Evolutionary conservation across 1,140 invertebrate species (phyloP), one percentile per base, ranked within the genome.

Genomic region (Ceratitis capitata): DNA sequence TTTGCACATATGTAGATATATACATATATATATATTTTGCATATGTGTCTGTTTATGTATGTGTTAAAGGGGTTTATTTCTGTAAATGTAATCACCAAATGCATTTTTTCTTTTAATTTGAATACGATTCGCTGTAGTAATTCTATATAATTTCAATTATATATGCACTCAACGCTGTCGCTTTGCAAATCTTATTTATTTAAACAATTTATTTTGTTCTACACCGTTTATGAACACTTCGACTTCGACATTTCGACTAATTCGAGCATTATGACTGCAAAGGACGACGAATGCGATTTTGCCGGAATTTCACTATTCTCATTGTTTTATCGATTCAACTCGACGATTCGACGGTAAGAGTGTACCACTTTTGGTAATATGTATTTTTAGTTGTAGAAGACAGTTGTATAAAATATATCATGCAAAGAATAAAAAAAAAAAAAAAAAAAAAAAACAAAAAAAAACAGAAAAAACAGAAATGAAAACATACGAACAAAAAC

Each of bases 71-170:
- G n/a, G n/a, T n/a, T n/a, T n/a, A n/a, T 42, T 19, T 78, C 7
- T 19, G 39, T 12, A 39, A 85, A 87, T 87, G 89, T 86, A 82
- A 91, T 89, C 49, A 91, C 88, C 86, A 91, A 87, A 88, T 91
- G 89, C 90, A 91, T 91, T 83, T 82, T 88, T 83, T 84, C 58
- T 23, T 14, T 32, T 26, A 64, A 47, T 84, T 19, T 42, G 9
- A 47, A 35, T 83, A 45, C 12, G 39, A 58, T 58, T 56, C 35
- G n/a, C 39, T 45, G 16, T 26, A 61, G 51, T 19, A 29, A 9
- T 32, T 51, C 26, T 83, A 61, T 64, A 45, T 85, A 26, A 74
- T 10, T 45, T 23, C 47, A 26, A 45, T 32, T 45, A 84, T 45
- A 51, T 49, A 23, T 39, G 42, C 23, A 23, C 2, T 51, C 56